phyloP scores from a whole-genome alignment of 2,888 invertebrate genomes.

The Lagria hirta region DNA sequence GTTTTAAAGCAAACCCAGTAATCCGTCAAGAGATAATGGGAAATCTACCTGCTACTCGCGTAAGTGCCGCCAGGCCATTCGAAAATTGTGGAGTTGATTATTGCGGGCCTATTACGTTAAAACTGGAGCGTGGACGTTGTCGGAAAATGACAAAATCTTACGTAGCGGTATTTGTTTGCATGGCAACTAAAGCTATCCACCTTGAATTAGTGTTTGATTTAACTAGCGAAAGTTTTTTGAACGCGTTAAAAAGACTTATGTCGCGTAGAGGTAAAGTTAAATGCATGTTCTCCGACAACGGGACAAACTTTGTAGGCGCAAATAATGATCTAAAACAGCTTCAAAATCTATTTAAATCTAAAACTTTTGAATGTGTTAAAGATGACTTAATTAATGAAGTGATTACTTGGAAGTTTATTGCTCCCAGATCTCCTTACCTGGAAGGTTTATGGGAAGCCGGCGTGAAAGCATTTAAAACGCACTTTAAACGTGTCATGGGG shows the following conservation, averaged over 20 bases:
- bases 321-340: constrained; percentile 1
- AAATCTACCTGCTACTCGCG: constrained; percentile 3
- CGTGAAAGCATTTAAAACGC: constrained; percentile 3
- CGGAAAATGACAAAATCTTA: constrained; percentile 3
- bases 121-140: neutral
- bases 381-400: too few relatives aligned
- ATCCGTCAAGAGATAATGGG: constrained; percentile 8
- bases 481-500: constrained; percentile 4
- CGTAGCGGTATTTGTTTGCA: constrained; percentile 3
- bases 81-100: constrained; percentile 8
- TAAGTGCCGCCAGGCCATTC: constrained; percentile 4
- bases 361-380: too few relatives aligned
- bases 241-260: constrained; percentile 4
- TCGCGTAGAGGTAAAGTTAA: neutral
- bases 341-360: too few relatives aligned
- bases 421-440: constrained; percentile 4
- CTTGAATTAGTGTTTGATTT: constrained; percentile 6
- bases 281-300: constrained; percentile 3
- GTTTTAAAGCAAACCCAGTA: neutral
- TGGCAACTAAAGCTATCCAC: neutral
- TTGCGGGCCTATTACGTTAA: constrained; percentile 3
- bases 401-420: constrained; percentile 2
- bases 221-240: neutral
- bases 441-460: constrained; percentile 9
- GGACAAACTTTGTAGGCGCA: constrained; percentile 1